Evolutionary conservation across 1,140 invertebrate species (phyloP).

Genomic region (Armadillidium nasatum): DNA sequence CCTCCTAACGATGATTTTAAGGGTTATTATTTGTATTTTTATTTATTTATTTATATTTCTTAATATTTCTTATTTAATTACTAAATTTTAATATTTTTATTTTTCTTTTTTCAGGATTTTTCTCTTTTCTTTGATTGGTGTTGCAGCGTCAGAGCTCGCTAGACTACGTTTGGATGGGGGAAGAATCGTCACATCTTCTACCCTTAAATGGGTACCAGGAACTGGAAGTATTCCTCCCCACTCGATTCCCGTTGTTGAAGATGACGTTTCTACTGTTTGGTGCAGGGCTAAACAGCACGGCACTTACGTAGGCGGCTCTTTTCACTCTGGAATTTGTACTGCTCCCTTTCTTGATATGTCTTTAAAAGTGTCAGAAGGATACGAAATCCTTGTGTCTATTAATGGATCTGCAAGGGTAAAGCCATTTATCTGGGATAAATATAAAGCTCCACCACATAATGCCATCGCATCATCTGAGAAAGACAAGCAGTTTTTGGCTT

Average conservation of each 20-base stretch:
- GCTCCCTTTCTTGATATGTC: slow-evolving; percentile 38
- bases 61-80: not conserved
- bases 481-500: slow-evolving; percentile 32
- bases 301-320: slow-evolving; percentile 35
- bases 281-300: slow-evolving; percentile 40
- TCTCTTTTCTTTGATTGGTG: slow-evolving; percentile 27
- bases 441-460: slow-evolving; percentile 40
- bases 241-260: slow-evolving; percentile 31
- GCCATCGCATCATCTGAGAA: slow-evolving; percentile 29
- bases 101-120: not conserved
- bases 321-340: slow-evolving; percentile 37
- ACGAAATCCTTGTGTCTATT: slow-evolving; percentile 40
- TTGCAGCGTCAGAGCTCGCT: slow-evolving; percentile 33
- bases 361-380: slow-evolving; percentile 26
- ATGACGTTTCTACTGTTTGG: slow-evolving; percentile 40
- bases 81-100: not conserved
- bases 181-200: slow-evolving; percentile 38
- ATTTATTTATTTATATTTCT: not conserved
- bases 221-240: slow-evolving; percentile 23
- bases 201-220: slow-evolving; percentile 36
- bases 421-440: slow-evolving; percentile 37
- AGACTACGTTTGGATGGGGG: slow-evolving; percentile 39
- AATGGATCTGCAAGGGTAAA: slow-evolving; percentile 39
- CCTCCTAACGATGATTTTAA: too few species aligned
- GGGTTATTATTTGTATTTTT: too few species aligned